These are phyloP conservation scores for Apodemia duryi DNA, from an alignment of 2,888 invertebrate species.

Conservation along the genomic window DNA sequence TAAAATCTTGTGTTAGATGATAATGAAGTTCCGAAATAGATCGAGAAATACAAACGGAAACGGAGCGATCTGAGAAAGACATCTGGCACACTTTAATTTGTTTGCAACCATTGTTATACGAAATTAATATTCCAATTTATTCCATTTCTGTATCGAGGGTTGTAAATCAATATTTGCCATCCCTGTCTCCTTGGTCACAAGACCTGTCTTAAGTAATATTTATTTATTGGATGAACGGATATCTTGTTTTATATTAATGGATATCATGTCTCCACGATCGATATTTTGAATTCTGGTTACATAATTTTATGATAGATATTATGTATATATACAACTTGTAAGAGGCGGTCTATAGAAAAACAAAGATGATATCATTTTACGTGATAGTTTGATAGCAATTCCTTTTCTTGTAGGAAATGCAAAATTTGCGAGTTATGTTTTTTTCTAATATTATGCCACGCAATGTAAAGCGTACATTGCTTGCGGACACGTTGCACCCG, in stretches of 20 bases:
- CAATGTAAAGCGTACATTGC: no score
- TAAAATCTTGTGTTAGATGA: slow-evolving; percentile 14
- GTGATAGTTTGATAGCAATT: no score
- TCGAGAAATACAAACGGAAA: slow-evolving; percentile 56
- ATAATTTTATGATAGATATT: no score
- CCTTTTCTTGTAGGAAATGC: no score
- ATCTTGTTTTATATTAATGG: neutral
- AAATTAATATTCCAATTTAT: slow-evolving; percentile 79
- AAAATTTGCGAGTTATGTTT: no score
- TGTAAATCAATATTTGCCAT: slow-evolving; percentile 71
- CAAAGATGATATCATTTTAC: no score
- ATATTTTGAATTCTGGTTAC: neutral
- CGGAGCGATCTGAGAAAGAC: slow-evolving; percentile 61
- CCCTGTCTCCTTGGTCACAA: slow-evolving; percentile 39
- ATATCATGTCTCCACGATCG: neutral
- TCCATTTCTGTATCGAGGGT: slow-evolving; percentile 72
- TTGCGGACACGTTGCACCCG: no score
- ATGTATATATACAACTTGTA: no score
- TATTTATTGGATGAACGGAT: slow-evolving; percentile 10
- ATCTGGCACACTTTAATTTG: slow-evolving; percentile 77
- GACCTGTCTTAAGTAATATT: slow-evolving; percentile 22
- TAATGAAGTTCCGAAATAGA: slow-evolving; percentile 47
- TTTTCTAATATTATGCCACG: no score
- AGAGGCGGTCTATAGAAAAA: no score
- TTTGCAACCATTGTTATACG: slow-evolving; percentile 73